These are phyloP conservation scores for Pelobates fuscus DNA, from an alignment of 2,113 vertebrate genomes.

Conservation along the genomic window DNA sequence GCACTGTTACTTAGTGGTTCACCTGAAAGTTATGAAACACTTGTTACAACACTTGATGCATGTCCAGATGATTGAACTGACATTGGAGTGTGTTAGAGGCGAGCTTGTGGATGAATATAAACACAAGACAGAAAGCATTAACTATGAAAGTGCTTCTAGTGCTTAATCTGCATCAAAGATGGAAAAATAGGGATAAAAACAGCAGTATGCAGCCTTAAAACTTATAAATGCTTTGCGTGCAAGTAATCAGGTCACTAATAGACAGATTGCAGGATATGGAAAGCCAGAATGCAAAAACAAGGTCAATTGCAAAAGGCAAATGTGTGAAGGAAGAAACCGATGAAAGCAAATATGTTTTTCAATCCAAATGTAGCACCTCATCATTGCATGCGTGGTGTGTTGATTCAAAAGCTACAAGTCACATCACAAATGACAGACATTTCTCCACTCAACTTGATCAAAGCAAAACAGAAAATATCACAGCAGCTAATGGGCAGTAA, in stretches of 20 bases:
- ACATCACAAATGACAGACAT: not conserved
- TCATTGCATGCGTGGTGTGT: not conserved
- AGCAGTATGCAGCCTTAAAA: not conserved
- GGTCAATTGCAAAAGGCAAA: not conserved
- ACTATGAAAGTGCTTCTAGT: not conserved
- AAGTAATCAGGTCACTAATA: not conserved
- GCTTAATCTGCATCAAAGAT: not conserved
- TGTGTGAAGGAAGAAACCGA: not conserved
- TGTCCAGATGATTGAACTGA: not conserved
- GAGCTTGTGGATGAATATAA: conserved; percentile 2
- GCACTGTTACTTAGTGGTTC: not conserved
- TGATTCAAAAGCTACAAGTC: conserved; percentile 5
- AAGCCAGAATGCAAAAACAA: conserved; percentile 9
- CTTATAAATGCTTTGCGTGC: not conserved
- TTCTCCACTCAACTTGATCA: not conserved
- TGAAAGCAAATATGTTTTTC: not conserved
- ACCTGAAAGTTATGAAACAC: conserved; percentile 7
- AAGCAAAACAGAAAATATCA: not conserved
- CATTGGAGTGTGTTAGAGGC: not conserved
- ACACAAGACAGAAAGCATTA: not conserved
- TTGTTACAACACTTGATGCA: not conserved
- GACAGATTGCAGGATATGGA: not conserved
- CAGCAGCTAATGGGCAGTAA: not conserved
- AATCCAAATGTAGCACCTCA: not conserved
- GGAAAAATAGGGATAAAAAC: not conserved